Percentiles rank a stretch among this genome's conserved stretches.
Evolutionary conservation across 2,113 vertebrate genomes (phyloP).

Genomic region (Hemicordylus capensis): DNA sequence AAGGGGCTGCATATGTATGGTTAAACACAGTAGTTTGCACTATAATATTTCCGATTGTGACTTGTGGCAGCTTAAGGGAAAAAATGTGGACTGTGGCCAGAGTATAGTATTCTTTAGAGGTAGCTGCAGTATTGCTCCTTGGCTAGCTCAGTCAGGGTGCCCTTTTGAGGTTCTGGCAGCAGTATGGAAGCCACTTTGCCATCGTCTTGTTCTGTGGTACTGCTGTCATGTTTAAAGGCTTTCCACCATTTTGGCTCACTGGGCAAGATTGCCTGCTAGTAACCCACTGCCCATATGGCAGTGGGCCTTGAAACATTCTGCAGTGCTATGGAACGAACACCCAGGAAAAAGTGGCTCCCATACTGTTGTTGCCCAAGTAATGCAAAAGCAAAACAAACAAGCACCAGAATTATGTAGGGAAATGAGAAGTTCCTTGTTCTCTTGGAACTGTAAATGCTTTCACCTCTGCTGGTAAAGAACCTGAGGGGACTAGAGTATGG

Average conservation of each 20-base stretch:
- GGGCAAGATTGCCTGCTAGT: not conserved
- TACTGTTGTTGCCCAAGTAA: no score
- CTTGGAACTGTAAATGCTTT: not conserved
- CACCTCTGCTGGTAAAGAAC: conserved; percentile 31
- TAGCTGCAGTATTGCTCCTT: not conserved
- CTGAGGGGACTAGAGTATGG: conserved; percentile 30
- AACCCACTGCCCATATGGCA: not conserved
- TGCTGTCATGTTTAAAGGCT: not conserved
- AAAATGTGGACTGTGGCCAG: not conserved
- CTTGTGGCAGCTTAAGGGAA: no score
- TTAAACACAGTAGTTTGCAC: not conserved
- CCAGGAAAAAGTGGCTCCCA: not conserved
- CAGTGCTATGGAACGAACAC: not conserved
- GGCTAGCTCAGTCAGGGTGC: not conserved
- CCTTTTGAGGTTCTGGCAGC: not conserved
- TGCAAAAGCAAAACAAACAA: not conserved
- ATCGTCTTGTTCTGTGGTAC: not conserved
- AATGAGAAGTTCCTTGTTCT: conserved; percentile 27
- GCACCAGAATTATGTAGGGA: conserved; percentile 24
- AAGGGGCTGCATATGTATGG: not conserved
- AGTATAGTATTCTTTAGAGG: not conserved
- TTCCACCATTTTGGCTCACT: not conserved
- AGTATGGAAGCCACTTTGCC: not conserved
- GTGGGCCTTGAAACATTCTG: not conserved
- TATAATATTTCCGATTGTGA: not conserved